phyloP scores from a whole-genome alignment of 2,113 vertebrate genomes.

The Sapayoa aenigma region DNA sequence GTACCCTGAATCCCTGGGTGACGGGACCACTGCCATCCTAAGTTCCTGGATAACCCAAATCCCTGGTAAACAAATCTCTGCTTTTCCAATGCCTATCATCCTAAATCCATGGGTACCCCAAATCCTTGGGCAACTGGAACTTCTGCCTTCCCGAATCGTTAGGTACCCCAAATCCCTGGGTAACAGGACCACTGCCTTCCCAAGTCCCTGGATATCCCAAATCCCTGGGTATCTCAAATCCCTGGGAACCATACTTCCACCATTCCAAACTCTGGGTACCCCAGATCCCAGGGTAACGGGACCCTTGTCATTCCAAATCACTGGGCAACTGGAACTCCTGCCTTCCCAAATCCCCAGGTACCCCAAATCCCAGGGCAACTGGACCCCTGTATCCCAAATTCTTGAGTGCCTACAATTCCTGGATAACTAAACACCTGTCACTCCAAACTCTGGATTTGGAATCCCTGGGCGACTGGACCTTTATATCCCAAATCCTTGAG shows the following conservation, averaged over 20 bases:
- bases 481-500: no score
- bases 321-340: accelerated
- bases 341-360: not conserved
- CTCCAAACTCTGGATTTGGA: not conserved
- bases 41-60: not conserved
- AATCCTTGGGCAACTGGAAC: not conserved
- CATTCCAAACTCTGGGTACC: not conserved
- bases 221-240: not conserved
- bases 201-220: no score
- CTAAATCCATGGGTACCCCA: no score
- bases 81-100: no score
- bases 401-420: not conserved
- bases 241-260: not conserved
- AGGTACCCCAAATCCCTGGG: not conserved
- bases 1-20: accelerated
- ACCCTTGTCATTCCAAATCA: accelerated
- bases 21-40: no score
- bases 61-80: no score
- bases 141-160: no score
- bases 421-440: not conserved
- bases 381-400: not conserved
- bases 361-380: not conserved
- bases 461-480: not conserved
- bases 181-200: not conserved
- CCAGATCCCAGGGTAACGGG: no score